These are phyloP conservation scores for Archaeoteleia sp. DNA, from an alignment of 2,888 invertebrate genomes.

Conservation along the genomic window DNA sequence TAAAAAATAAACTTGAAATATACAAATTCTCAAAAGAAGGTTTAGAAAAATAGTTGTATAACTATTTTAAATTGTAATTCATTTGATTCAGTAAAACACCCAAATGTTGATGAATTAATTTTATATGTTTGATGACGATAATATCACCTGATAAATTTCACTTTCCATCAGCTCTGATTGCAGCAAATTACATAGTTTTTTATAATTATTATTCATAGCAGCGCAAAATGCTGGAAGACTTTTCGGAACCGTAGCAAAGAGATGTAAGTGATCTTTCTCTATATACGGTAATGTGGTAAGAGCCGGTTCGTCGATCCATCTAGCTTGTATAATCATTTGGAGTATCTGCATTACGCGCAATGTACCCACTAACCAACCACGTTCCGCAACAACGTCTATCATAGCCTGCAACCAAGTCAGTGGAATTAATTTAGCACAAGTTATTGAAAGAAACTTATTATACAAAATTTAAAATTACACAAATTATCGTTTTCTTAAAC, in stretches of 20 bases:
- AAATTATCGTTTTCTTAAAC: too few relatives aligned
- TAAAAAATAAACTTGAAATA: too few relatives aligned
- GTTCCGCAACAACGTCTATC: constrained; percentile 94
- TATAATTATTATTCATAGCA: constrained; percentile 77
- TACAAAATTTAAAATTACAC: too few relatives aligned
- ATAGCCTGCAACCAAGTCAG: constrained; percentile 83
- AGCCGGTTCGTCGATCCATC: constrained; percentile 87
- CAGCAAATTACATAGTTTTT: constrained; percentile 79
- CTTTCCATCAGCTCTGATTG: constrained; percentile 80
- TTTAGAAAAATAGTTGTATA: too few relatives aligned
- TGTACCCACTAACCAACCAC: constrained; percentile 91
- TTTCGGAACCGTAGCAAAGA: constrained; percentile 74
- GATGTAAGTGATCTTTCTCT: constrained; percentile 79
- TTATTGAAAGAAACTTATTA: too few relatives aligned
- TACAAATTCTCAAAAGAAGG: too few relatives aligned
- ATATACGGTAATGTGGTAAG: constrained; percentile 87
- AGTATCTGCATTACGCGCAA: constrained; percentile 85
- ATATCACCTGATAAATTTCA: constrained; percentile 85
- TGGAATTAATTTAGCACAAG: too few relatives aligned
- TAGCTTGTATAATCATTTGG: constrained; percentile 94
- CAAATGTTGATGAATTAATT: too few relatives aligned
- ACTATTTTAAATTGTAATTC: too few relatives aligned
- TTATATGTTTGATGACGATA: too few relatives aligned
- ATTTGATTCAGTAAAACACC: too few relatives aligned
- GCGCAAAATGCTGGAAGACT: constrained; percentile 79